Evolutionary conservation across 53 echinoderm and acorn worm genomes (phyloP).

Genomic region (Echinometra lucunter): DNA sequence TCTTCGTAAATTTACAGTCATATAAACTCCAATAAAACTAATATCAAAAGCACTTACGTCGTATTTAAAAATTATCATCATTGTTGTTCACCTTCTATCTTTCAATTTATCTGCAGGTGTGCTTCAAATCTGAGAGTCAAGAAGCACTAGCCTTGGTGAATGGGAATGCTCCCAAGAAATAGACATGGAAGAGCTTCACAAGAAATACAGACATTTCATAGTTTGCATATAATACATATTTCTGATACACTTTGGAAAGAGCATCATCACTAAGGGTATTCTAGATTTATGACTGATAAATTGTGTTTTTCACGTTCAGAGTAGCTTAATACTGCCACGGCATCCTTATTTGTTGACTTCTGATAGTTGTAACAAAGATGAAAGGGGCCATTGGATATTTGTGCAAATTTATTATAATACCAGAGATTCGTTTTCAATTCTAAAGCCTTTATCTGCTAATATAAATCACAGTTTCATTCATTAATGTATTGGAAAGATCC

Average conservation of each 20-base stretch:
- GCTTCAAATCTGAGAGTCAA: conserved; percentile 50
- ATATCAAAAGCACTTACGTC: no score
- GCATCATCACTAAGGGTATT: no score
- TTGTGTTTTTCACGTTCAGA: no score
- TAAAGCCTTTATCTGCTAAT: not conserved
- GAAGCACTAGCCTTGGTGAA: conserved; percentile 28
- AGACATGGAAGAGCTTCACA: not conserved
- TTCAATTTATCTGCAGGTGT: conserved; percentile 38
- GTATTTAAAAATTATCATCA: not conserved
- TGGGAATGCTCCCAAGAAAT: conserved; percentile 5
- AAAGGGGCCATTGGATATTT: no score
- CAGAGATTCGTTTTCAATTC: not conserved
- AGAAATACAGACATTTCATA: not conserved
- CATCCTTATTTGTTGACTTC: no score
- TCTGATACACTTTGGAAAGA: no score
- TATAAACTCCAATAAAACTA: no score
- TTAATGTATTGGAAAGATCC: not conserved
- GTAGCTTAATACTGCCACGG: not conserved
- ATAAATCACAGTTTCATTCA: not conserved
- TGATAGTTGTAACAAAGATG: no score
- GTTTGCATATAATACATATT: no score
- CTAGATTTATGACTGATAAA: no score
- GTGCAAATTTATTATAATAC: no score
- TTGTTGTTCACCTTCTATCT: not conserved
- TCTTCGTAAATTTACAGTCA: no score